A percentile compares a stretch with the other conserved stretches of the same genome.
Conservation (phyloP, 2,888 invertebrate genomes). For the Brachyptera risi region DNA sequence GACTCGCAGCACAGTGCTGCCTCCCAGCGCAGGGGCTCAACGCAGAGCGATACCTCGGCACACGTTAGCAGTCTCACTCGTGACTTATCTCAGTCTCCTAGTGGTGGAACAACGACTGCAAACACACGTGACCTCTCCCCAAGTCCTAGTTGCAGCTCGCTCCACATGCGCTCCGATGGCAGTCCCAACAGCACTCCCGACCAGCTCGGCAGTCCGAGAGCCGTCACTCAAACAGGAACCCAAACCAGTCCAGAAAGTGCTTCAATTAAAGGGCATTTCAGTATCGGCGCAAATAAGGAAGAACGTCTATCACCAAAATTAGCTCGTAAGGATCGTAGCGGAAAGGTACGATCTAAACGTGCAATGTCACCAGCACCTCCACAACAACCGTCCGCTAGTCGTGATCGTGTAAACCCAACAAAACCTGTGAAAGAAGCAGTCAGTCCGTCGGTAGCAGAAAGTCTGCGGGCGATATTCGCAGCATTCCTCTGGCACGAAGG, state of each 20-base stretch:
- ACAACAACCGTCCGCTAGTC: slow-evolving; percentile 41
- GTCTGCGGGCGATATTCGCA: slow-evolving; percentile 90
- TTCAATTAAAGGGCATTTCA: slow-evolving; percentile 50
- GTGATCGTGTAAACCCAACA: slow-evolving; percentile 39
- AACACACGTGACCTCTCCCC: slow-evolving; percentile 46
- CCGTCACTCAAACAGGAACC: slow-evolving; percentile 60
- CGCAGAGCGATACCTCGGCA: slow-evolving; percentile 59
- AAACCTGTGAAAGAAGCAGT: slow-evolving; percentile 48
- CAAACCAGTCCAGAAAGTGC: slow-evolving; percentile 64
- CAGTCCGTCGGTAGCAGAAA: slow-evolving; percentile 88
- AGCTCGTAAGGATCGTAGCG: slow-evolving; percentile 51
- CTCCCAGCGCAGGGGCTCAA: slow-evolving; percentile 52
- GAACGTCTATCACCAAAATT: slow-evolving; percentile 55
- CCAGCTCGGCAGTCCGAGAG: slow-evolving; percentile 41
- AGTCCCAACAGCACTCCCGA: slow-evolving; percentile 39
- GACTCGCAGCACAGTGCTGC: slow-evolving; percentile 42
- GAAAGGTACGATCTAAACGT: slow-evolving; percentile 40
- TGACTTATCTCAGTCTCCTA: slow-evolving; percentile 58
- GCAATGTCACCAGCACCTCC: slow-evolving; percentile 45
- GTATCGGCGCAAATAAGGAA: slow-evolving; percentile 52
- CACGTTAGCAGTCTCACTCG: slow-evolving; percentile 57
- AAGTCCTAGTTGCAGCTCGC: slow-evolving; percentile 50
- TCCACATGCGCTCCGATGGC: slow-evolving; percentile 50
- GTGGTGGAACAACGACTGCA: slow-evolving; percentile 46
- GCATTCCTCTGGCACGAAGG: slow-evolving; percentile 97